Conservation (phyloP, 2,888 invertebrate species). For the Aphidoletes aphidimyza region DNA sequence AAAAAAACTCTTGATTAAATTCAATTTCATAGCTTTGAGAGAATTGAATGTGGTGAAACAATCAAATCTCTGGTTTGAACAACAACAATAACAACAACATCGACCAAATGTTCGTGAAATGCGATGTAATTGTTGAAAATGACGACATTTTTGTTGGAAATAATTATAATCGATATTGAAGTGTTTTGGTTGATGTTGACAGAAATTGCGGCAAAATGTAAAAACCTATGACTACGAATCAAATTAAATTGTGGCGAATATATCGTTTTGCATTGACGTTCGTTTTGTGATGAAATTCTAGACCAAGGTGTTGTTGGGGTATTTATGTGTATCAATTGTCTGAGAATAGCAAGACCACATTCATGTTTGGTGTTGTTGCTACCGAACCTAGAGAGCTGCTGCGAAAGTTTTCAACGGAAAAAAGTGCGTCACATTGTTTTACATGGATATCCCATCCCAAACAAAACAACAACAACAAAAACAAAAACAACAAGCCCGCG, state of each 20-base stretch:
- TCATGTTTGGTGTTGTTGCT: background rate
- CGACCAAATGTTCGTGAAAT: too few relatives aligned
- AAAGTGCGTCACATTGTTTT: too few relatives aligned
- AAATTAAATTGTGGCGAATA: background rate
- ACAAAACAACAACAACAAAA: background rate
- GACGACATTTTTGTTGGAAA: too few relatives aligned
- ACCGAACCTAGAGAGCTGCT: background rate
- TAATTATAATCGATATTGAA: background rate
- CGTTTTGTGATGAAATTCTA: conserved; percentile 43
- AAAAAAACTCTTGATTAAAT: too few relatives aligned
- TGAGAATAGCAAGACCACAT: conserved; percentile 41
- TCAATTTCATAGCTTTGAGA: too few relatives aligned
- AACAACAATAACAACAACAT: too few relatives aligned
- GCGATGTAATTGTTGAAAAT: too few relatives aligned
- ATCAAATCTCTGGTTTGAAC: too few relatives aligned
- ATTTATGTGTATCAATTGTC: conserved; percentile 29
- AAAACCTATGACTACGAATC: background rate
- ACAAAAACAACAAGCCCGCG: background rate
- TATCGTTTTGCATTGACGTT: conserved; percentile 6
- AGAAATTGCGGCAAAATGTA: background rate
- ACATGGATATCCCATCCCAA: background rate
- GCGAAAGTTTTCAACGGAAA: background rate
- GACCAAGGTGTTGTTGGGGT: conserved; percentile 25
- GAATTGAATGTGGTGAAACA: too few relatives aligned
- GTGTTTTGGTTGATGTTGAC: conserved; percentile 31